Conservation (phyloP, 2,797 vertebrate genomes). For the Spatula versicolor region DNA sequence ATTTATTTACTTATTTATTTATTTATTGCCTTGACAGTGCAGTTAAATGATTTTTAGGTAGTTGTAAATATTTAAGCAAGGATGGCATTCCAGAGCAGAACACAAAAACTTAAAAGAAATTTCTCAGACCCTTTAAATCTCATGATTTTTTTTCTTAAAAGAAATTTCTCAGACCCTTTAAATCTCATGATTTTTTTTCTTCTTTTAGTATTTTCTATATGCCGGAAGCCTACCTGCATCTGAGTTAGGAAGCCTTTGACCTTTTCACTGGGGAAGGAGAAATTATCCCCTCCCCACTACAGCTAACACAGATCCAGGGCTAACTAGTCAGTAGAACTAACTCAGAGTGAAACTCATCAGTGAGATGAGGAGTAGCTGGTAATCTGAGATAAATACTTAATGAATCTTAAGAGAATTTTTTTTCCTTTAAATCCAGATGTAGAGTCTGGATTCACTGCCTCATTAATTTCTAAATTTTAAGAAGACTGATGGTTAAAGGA, state of each 20-base stretch:
- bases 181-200: neutral
- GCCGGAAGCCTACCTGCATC: neutral
- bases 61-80: neutral
- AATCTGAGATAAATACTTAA: neutral
- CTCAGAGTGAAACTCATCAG: neutral
- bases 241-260: neutral
- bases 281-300: neutral
- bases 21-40: neutral
- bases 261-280: neutral
- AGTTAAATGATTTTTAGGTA: neutral
- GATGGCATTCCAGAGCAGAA: neutral
- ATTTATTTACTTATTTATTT: neutral
- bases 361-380: neutral
- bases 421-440: neutral
- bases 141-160: too few relatives aligned
- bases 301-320: neutral
- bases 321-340: neutral
- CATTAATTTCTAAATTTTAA: neutral
- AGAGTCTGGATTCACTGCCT: neutral
- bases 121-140: too few relatives aligned
- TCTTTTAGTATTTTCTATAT: neutral
- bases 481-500: slow-evolving; percentile 3
- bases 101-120: neutral
- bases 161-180: too few relatives aligned
- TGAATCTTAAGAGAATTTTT: neutral